A percentile compares a stretch with the other conserved stretches of the same genome.
Conservation (phyloP, 2,797 vertebrate genomes). For the Phataginus tricuspis region DNA sequence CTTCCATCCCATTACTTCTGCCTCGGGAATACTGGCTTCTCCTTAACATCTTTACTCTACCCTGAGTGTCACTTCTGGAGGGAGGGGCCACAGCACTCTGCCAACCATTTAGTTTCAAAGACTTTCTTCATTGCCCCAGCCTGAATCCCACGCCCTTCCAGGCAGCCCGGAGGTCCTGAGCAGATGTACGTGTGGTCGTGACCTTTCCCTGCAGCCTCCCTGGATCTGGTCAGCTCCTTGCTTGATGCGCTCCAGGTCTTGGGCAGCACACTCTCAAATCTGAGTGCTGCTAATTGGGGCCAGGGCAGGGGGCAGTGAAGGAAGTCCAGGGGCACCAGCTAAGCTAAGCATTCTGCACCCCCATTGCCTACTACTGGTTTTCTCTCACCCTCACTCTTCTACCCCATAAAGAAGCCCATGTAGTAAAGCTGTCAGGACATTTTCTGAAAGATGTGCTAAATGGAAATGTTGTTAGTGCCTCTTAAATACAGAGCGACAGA, state of each 20-base stretch:
- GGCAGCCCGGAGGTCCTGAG: background rate
- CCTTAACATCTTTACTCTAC: background rate
- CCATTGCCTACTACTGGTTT: slow-evolving; percentile 39
- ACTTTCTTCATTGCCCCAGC: background rate
- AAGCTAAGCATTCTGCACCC: background rate
- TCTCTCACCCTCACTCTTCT: background rate
- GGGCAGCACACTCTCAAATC: background rate
- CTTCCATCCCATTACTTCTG: background rate
- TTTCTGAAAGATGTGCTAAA: slow-evolving; percentile 55
- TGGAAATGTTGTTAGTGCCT: slow-evolving; percentile 7
- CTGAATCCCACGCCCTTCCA: background rate
- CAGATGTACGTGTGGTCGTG: background rate
- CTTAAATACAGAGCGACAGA: slow-evolving; percentile 32
- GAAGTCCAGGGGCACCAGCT: background rate
- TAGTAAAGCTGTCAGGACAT: slow-evolving; percentile 63
- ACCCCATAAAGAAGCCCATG: slow-evolving; percentile 57
- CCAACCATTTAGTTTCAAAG: background rate
- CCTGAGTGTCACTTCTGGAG: background rate
- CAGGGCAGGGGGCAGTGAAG: background rate
- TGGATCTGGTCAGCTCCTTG: background rate
- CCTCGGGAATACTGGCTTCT: background rate
- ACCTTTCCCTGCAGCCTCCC: background rate
- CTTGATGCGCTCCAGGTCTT: background rate
- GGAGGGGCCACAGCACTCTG: background rate
- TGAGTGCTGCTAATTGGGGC: background rate